phyloP scores from a whole-genome alignment of 2,888 invertebrate genomes.

The Neria commutata region DNA sequence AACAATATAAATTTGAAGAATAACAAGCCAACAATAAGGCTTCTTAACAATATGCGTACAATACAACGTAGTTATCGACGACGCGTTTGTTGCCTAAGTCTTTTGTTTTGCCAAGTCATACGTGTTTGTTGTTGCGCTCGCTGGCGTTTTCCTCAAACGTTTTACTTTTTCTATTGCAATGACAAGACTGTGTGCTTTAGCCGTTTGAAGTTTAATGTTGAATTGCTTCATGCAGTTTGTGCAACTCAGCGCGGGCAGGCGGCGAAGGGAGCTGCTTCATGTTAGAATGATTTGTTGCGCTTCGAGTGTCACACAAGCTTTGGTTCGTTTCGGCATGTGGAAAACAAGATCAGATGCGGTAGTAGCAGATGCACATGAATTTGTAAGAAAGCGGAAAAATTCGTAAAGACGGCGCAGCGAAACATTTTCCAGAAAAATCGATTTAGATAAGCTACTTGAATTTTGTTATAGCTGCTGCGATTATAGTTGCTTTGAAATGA shows the following conservation, averaged over 20 bases:
- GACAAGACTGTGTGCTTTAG: not conserved
- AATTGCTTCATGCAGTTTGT: not conserved
- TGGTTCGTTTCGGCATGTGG: too few species aligned
- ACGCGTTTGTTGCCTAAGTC: conserved; percentile 12
- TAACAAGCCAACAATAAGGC: not conserved
- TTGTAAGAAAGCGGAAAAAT: too few species aligned
- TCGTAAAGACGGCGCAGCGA: too few species aligned
- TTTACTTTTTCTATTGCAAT: not conserved
- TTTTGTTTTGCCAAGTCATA: conserved; percentile 17
- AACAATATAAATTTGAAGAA: not conserved
- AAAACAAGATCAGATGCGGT: too few species aligned
- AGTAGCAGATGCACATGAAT: too few species aligned
- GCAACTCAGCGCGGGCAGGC: not conserved
- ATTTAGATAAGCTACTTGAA: too few species aligned
- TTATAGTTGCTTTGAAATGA: too few species aligned
- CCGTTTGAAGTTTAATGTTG: not conserved
- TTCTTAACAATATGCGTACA: not conserved
- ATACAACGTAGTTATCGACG: not conserved
- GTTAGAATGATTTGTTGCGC: conserved; percentile 19
- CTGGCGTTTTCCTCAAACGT: not conserved
- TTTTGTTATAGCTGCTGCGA: too few species aligned
- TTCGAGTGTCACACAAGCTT: conserved; percentile 4
- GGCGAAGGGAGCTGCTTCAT: not conserved
- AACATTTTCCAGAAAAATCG: too few species aligned
- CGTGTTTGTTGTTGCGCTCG: not conserved